These are phyloP conservation scores for Nomada lathburiana DNA, from an alignment of 2,888 invertebrate genomes.

Conservation along the genomic window DNA sequence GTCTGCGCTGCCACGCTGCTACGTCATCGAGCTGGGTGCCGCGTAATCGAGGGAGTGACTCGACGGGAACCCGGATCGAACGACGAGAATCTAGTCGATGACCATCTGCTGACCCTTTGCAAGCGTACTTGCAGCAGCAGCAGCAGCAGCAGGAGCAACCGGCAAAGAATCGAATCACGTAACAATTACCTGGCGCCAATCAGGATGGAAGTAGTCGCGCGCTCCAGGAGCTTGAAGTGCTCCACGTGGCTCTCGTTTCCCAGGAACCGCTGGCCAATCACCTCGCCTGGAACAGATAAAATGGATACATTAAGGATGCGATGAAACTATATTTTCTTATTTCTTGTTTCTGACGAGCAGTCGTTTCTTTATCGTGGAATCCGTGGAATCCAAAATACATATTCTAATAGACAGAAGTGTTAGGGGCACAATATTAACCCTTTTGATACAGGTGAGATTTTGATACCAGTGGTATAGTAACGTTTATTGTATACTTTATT, in stretches of 20 bases:
- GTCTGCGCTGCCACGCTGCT: slow-evolving; percentile 30
- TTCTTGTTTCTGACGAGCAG: not conserved
- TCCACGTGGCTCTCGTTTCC: slow-evolving; percentile 93
- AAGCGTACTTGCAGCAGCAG: not conserved
- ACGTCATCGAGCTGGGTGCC: slow-evolving; percentile 58
- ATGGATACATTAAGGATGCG: slow-evolving; percentile 21
- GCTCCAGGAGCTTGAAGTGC: slow-evolving; percentile 95
- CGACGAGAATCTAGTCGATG: slow-evolving; percentile 57
- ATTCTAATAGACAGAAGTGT: too few species aligned
- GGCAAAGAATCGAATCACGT: slow-evolving; percentile 66
- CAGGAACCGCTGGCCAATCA: slow-evolving; percentile 90
- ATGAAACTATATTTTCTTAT: too few species aligned
- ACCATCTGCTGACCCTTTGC: slow-evolving; percentile 59
- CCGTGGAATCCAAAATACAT: too few species aligned
- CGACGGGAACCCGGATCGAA: slow-evolving; percentile 41
- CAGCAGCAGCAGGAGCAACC: slow-evolving; percentile 3
- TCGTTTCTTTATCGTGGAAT: not conserved
- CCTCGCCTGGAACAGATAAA: slow-evolving; percentile 88
- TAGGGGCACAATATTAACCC: too few species aligned
- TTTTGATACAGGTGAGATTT: too few species aligned
- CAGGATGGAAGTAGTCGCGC: slow-evolving; percentile 93
- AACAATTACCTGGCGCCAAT: slow-evolving; percentile 93
- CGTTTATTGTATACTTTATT: too few species aligned
- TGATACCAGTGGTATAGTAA: too few species aligned
- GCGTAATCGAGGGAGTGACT: slow-evolving; percentile 69